Evolutionary conservation across 1,140 invertebrate genomes (phyloP), one percentile per base, ranked within the genome.

Genomic region (Bombus soroeensis): DNA sequence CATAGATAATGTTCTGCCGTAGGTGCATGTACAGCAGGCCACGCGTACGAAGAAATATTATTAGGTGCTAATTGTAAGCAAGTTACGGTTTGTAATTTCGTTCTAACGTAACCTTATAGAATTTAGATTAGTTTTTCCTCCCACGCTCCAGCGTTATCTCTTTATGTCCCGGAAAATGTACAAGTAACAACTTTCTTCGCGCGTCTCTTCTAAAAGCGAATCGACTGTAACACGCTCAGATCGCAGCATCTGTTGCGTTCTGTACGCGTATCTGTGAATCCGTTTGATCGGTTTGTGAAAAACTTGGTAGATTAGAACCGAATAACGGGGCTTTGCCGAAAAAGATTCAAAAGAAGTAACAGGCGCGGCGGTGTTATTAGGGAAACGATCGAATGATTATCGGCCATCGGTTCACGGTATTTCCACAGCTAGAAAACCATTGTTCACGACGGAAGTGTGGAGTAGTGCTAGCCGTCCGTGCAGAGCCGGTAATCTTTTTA

Each of bases 401-500:
- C 72, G 80, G 66, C 68, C 74, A 89, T 83, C 76, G 81, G 62
- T 86, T 59, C 59, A 57, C 84, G 53, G 66, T 74, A 53, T 87
- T 78, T 64, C 71, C 39, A 18, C 66, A 57, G 77, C 71, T 81
- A 64, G 88, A 80, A 80, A 62, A 34, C 47, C 83, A 86, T 86
- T 89, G 88, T 86, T 87, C 39, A 18, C 53, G 68, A 5, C 28
- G 57, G 59, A 77, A 74, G 57, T 37, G 37, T 37, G 41, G n/a
- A 39, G 34, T 72, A 53, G 64, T 34, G 68, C 57, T 64, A 76
- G 34, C 59, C 64, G 78, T 68, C 15, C 80, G 43, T 59, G 43
- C 39, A 77, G 62, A 37, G 34, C 72, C 28, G 71, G 39, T 86
- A 84, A 90, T 89, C 85, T 85, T 89, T 90, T 90, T 87, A 89